Conservation (phyloP, 30 jellyfish, hydroid and myxozoan species). For the Hydra vulgaris region DNA sequence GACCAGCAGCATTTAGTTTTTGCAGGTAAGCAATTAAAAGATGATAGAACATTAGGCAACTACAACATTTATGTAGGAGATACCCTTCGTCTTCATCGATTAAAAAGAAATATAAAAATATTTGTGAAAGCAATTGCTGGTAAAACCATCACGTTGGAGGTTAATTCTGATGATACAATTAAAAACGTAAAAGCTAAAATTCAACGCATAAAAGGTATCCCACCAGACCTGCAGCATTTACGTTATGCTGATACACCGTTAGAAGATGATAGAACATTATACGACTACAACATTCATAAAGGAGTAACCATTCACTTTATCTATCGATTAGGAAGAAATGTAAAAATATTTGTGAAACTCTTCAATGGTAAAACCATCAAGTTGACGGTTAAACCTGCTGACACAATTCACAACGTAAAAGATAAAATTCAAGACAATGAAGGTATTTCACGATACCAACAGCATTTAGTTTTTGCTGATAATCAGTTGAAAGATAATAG, state of each 20-base stretch:
- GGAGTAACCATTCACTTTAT: constrained; percentile 97
- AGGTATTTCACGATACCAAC: too few species aligned
- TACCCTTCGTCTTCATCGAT: constrained; percentile 83
- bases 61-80: constrained; percentile 93
- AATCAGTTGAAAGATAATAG: too few species aligned
- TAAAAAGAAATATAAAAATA: constrained; percentile 98
- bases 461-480: too few species aligned
- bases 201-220: constrained; percentile 98
- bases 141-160: constrained; percentile 94
- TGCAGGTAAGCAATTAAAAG: constrained; percentile 99
- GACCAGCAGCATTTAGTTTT: constrained; percentile 96
- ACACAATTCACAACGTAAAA: too few species aligned
- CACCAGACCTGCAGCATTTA: constrained; percentile 99
- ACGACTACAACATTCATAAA: constrained; percentile 94
- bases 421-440: too few species aligned
- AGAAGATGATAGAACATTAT: constrained; percentile 97
- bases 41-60: constrained; percentile 91
- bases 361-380: too few species aligned
- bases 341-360: too few species aligned
- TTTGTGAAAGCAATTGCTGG: constrained; percentile 91
- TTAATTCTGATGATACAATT: constrained; percentile 97
- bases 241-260: constrained; percentile 96
- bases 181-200: too few species aligned
- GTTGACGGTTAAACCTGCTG: too few species aligned
- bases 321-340: constrained; percentile 90